Conservation (phyloP, 2,888 invertebrate species). For the Allygus modestus region DNA sequence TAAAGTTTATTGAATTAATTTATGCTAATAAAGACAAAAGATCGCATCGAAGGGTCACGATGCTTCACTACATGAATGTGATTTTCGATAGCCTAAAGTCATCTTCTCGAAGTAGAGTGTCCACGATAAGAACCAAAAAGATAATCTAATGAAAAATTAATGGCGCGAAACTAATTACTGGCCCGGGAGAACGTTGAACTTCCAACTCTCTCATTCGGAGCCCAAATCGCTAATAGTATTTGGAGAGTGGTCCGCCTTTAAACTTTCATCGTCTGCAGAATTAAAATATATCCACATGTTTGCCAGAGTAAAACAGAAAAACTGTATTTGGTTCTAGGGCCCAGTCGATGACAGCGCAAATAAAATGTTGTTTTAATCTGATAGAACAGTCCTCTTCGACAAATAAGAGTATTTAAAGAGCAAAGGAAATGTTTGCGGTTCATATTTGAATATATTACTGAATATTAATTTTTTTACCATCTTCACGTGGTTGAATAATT, state of each 20-base stretch:
- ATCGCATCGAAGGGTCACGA: too few relatives aligned
- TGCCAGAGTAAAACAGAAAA: too few relatives aligned
- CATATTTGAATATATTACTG: too few relatives aligned
- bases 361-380: background rate
- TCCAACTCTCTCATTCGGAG: background rate
- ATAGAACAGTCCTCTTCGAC: background rate
- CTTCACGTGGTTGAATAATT: too few relatives aligned
- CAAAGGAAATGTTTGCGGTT: slow-evolving; percentile 2
- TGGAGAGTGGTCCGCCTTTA: too few relatives aligned
- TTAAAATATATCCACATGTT: too few relatives aligned
- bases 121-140: background rate
- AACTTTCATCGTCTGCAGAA: too few relatives aligned
- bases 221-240: background rate
- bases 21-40: too few relatives aligned
- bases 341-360: background rate
- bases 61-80: background rate
- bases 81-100: background rate
- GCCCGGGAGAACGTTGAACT: slow-evolving; percentile 10
- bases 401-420: background rate
- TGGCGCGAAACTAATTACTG: background rate
- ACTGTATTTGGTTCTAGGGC: too few relatives aligned
- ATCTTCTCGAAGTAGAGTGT: background rate
- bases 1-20: too few relatives aligned
- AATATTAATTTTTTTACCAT: too few relatives aligned
- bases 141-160: slow-evolving; percentile 31